Conservation (phyloP, 2,888 invertebrate genomes). For the Argyra leucocephala region DNA sequence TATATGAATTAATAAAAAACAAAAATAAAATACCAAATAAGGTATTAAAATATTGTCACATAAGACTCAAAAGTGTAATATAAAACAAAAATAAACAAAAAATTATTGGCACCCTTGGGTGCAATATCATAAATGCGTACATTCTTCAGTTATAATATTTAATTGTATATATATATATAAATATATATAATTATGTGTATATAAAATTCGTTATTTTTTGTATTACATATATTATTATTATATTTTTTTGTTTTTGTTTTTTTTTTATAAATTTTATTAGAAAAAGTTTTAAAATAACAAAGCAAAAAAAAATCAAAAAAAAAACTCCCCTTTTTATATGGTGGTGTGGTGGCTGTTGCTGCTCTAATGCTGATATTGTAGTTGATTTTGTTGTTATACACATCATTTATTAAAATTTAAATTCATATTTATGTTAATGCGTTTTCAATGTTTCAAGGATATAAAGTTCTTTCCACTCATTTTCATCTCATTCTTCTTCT, state of each 20-base stretch:
- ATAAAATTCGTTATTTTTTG: too few relatives aligned
- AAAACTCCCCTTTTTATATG: too few relatives aligned
- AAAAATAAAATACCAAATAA: too few relatives aligned
- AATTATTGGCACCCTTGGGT: neutral
- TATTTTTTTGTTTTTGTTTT: neutral
- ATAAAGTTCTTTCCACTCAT: neutral
- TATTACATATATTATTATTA: neutral
- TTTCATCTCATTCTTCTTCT: neutral
- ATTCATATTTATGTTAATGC: conserved; percentile 4
- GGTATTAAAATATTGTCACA: neutral
- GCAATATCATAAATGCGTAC: conserved; percentile 4
- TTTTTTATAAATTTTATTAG: too few relatives aligned
- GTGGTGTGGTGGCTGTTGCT: neutral
- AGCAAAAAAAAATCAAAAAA: too few relatives aligned
- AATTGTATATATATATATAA: neutral
- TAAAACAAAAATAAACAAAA: neutral
- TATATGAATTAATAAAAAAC: too few relatives aligned
- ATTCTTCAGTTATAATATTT: neutral
- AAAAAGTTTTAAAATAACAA: too few relatives aligned
- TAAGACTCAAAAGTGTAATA: neutral
- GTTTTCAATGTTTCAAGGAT: conserved; percentile 6
- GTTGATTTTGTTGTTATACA: neutral
- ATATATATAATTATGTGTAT: neutral
- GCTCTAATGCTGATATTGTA: neutral
- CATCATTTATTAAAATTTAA: conserved; percentile 6